phyloP scores from a whole-genome alignment of 2,888 invertebrate genomes.

The Dryobotodes eremita region DNA sequence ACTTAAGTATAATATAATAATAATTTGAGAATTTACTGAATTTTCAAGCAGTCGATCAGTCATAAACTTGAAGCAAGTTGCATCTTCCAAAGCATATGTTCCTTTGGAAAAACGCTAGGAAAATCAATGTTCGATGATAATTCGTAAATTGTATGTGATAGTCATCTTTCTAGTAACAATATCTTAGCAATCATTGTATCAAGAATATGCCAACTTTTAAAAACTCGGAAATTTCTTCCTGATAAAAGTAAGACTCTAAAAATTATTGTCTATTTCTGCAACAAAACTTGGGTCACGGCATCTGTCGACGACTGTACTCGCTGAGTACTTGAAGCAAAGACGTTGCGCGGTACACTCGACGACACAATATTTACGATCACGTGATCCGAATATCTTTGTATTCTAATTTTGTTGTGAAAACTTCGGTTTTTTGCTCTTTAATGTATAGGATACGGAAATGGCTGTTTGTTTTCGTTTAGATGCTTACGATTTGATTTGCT shows the following conservation, averaged over 20 bases:
- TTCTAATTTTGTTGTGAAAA: constrained; percentile 49
- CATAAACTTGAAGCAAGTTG: no score
- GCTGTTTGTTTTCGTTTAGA: constrained; percentile 10
- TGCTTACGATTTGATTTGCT: background rate
- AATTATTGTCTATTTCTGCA: constrained; percentile 13
- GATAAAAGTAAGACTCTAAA: background rate
- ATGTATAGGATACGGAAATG: constrained; percentile 16
- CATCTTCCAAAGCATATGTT: no score
- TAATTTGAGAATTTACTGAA: no score
- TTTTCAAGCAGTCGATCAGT: no score
- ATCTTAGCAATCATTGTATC: background rate
- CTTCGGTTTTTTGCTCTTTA: constrained; percentile 30
- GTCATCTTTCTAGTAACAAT: background rate
- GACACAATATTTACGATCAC: constrained; percentile 68
- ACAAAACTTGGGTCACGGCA: constrained; percentile 46
- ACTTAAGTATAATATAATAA: no score
- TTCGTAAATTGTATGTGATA: background rate
- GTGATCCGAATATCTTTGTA: constrained; percentile 47
- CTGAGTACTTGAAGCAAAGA: constrained; percentile 33
- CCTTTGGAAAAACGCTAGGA: no score
- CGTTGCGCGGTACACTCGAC: constrained; percentile 54
- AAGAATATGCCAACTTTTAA: background rate
- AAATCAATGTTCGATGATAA: background rate
- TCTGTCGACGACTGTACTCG: constrained; percentile 51
- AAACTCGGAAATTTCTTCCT: background rate